A percentile compares a stretch with the other conserved stretches of the same genome.
Conservation (phyloP, 1,140 invertebrate genomes). For the Drosophila lowei region DNA sequence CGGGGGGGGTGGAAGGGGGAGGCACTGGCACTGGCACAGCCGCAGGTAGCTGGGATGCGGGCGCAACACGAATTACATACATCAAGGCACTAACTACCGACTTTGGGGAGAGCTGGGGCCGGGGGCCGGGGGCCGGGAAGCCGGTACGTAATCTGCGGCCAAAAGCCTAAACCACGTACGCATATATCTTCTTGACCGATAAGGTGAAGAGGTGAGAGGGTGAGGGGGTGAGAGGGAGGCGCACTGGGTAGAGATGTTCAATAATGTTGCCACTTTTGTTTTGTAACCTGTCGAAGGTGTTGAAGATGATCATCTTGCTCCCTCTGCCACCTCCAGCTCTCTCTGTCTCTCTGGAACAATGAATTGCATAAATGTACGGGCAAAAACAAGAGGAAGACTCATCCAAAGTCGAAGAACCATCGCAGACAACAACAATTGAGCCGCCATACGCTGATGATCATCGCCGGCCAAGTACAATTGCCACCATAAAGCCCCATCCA, state of each 20-base stretch:
- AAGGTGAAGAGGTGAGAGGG: conserved; percentile 14
- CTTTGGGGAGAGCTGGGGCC: conserved; percentile 37
- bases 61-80: conserved; percentile 80
- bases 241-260: conserved; percentile 51
- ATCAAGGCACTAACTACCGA: conserved; percentile 81
- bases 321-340: background rate
- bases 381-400: conserved; percentile 23
- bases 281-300: conserved; percentile 82
- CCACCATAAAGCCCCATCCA: conserved; percentile 71
- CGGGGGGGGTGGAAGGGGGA: conserved; percentile 22
- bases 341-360: conserved; percentile 50
- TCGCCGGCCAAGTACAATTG: conserved; percentile 77
- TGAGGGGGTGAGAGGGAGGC: background rate
- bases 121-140: conserved; percentile 1
- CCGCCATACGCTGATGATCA: conserved; percentile 64
- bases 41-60: conserved; percentile 73
- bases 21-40: conserved; percentile 28
- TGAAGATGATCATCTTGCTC: conserved; percentile 78
- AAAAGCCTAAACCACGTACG: conserved; percentile 65
- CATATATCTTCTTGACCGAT: conserved; percentile 68
- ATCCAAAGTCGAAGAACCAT: conserved; percentile 21
- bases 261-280: conserved; percentile 83
- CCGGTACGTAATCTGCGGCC: conserved; percentile 72
- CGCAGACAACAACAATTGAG: conserved; percentile 68
- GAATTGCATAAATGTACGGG: conserved; percentile 79